Evolutionary conservation across 2,888 invertebrate species (phyloP).

Genomic region (Lithosia quadra): DNA sequence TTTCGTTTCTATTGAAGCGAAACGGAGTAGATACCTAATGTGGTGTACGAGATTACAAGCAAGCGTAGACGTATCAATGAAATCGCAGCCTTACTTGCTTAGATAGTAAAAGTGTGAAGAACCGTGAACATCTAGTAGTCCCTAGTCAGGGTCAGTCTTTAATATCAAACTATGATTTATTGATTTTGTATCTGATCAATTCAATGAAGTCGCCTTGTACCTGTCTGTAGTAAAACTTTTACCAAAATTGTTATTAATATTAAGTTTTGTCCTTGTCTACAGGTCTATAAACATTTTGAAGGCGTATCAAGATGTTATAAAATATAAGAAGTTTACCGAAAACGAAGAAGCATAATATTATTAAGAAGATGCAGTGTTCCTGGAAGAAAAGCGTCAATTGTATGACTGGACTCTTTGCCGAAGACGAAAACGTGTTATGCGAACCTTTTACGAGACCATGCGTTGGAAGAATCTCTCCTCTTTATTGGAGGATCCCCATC

Average conservation of each 20-base stretch:
- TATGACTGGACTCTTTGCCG: slow-evolving; percentile 64
- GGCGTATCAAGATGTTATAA: slow-evolving; percentile 44
- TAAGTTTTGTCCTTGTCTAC: slow-evolving; percentile 42
- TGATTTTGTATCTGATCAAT: neutral
- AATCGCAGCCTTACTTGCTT: neutral
- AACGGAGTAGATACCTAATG: too few relatives aligned
- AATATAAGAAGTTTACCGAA: slow-evolving; percentile 19
- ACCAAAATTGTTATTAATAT: slow-evolving; percentile 9
- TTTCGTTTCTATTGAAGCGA: neutral
- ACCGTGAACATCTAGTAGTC: neutral
- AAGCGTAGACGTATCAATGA: neutral
- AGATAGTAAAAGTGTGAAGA: neutral
- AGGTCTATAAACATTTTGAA: slow-evolving; percentile 39
- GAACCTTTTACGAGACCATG: slow-evolving; percentile 72
- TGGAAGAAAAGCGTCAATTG: slow-evolving; percentile 67
- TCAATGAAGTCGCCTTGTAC: neutral
- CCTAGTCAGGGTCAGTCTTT: neutral
- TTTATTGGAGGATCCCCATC: slow-evolving; percentile 78
- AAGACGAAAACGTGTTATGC: slow-evolving; percentile 61
- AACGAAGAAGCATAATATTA: slow-evolving; percentile 19
- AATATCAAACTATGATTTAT: neutral
- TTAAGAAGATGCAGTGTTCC: slow-evolving; percentile 62
- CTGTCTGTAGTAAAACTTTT: neutral
- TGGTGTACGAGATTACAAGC: neutral
- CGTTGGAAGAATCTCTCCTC: slow-evolving; percentile 65